A percentile compares a stretch with the other conserved stretches of the same genome.
These are phyloP conservation scores for Diuraphis noxia DNA, from an alignment of 1,140 invertebrate species.

Conservation along the genomic window DNA sequence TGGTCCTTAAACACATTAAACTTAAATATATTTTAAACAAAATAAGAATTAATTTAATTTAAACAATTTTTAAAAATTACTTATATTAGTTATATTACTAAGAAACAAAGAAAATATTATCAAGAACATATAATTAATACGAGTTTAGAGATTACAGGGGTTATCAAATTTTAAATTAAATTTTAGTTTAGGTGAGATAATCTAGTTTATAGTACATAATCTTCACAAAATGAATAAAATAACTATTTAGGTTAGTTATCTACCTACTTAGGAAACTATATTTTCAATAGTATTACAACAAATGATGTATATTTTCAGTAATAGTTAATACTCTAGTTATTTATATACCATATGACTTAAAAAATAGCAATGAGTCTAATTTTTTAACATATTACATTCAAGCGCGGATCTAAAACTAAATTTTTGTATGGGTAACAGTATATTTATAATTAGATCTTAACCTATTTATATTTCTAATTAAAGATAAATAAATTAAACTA, in stretches of 20 bases:
- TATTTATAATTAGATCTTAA: too few relatives aligned
- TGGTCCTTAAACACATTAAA: background rate
- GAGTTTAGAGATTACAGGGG: background rate
- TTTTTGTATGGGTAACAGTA: too few relatives aligned
- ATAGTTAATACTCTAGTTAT: background rate
- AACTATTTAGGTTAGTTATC: background rate
- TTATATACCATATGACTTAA: too few relatives aligned
- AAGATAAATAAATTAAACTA: background rate
- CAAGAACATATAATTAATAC: background rate
- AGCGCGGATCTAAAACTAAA: too few relatives aligned
- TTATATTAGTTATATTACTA: background rate
- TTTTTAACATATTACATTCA: too few relatives aligned
- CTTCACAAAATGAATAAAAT: background rate
- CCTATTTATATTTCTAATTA: background rate
- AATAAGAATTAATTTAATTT: background rate
- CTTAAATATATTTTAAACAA: background rate
- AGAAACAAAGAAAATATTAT: too few relatives aligned
- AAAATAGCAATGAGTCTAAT: too few relatives aligned
- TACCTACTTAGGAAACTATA: background rate
- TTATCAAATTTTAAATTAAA: slow-evolving; percentile 14
- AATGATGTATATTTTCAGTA: background rate
- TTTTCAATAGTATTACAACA: background rate
- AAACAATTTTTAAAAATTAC: background rate
- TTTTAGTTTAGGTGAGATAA: background rate
- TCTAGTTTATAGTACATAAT: background rate